Base-by-base conservation (phyloP, 2,797 vertebrate genomes). In the Hybognathus amarus region DNA sequence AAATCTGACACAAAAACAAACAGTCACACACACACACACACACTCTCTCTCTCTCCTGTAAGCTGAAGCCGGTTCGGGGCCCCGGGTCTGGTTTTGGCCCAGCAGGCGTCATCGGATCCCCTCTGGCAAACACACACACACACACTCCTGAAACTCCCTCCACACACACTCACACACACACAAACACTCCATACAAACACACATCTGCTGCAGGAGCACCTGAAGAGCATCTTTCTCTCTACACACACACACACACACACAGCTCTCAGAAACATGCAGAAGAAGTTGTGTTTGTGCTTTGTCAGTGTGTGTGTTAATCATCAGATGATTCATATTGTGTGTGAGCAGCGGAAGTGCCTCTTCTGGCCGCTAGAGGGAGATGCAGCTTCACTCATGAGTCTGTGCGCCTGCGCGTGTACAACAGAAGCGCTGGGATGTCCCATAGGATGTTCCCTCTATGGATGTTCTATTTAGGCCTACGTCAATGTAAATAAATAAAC, bases 121-220 rank as follows among this genome's bases (percentile, higher is more conserved):
- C 86, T 69, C 90, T 94, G 93, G 96, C 95, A 96, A 96, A 94
- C 94, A 95, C 96, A 95, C 9, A 94, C 94, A 95, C 96, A 95
- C 9, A 52, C 94, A 91, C 8, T 27, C 59, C n/a, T 69, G 24
- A 70, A 70, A 18, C 38, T 61, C 40, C 38, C 63, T 59, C 9
- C 9, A 24, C 50, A 20, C 6, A 52, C 17, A 52, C 40, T 11
- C 40, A 42, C 40, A 42, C 40, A 11, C 40, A 42, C 40, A 50
- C 17, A n/a, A n/a, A n/a, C n/a, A n/a, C 17, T 36, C 11, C 36
- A 59, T 10, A 42, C 40, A 42, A 10, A 45, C 42, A 45, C 38
- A 38, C 2, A 40, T 40, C 38, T 40, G 38, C 8, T 9, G 38
- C 38, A 2, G 38, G 2, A 40, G 38, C 9, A 40, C 38, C 38